A percentile compares a stretch with the other conserved stretches of the same genome.
Conservation (phyloP, 2,888 invertebrate species). For the Diadegma fenestrale region DNA sequence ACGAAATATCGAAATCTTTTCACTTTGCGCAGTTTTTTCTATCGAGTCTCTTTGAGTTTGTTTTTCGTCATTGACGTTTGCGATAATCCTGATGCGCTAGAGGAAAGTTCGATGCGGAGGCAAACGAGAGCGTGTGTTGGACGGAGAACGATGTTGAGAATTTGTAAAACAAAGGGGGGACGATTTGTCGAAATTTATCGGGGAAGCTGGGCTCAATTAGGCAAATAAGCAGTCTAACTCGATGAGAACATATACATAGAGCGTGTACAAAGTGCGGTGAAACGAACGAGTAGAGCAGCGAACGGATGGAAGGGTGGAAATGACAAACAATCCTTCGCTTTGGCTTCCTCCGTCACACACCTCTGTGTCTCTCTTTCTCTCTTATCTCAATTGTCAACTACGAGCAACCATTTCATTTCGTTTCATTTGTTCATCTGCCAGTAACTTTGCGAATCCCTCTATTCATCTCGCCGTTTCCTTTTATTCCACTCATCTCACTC, state of each 20-base stretch:
- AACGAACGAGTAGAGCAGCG: conserved; percentile 67
- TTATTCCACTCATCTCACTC: background rate
- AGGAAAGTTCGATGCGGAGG: background rate
- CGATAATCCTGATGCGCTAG: background rate
- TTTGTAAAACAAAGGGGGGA: conserved; percentile 76
- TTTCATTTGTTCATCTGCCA: conserved; percentile 83
- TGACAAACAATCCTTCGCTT: conserved; percentile 82
- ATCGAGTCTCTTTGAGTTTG: background rate
- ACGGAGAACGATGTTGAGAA: conserved; percentile 61
- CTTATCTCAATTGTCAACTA: conserved; percentile 71
- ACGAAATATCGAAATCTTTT: background rate
- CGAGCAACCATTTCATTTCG: conserved; percentile 81
- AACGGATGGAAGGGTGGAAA: conserved; percentile 80
- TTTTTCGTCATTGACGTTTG: background rate
- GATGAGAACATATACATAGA: conserved; percentile 70
- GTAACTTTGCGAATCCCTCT: conserved; percentile 65
- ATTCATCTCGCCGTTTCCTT: conserved; percentile 25
- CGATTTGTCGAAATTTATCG: conserved; percentile 83
- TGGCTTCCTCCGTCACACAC: conserved; percentile 69
- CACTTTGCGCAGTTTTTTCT: background rate
- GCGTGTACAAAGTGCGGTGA: conserved; percentile 69
- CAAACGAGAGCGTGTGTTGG: background rate
- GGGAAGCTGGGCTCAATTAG: conserved; percentile 80
- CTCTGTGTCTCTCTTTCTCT: conserved; percentile 58
- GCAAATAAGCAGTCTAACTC: conserved; percentile 83